Percentiles rank a stretch among this genome's conserved stretches.
Evolutionary conservation across 2,113 vertebrate genomes (phyloP).

Genomic region (Steatornis caripensis): DNA sequence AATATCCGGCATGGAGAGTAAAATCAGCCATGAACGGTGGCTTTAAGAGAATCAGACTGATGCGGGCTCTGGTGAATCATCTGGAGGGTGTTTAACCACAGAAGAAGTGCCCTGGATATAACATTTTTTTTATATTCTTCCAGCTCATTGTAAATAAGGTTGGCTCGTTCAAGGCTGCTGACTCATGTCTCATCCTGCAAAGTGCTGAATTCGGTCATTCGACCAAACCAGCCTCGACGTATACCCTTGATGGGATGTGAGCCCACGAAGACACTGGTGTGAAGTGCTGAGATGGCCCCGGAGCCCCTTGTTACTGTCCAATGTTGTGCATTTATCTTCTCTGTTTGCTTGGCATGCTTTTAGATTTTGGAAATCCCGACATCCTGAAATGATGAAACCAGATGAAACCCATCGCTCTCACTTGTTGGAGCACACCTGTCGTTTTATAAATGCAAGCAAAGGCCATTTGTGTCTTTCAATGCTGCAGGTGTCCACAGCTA

Average conservation of each 20-base stretch:
- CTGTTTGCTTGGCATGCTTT: neutral
- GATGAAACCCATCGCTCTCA: neutral
- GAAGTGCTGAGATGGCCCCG: neutral
- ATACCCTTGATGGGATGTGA: neutral
- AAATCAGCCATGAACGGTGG: neutral
- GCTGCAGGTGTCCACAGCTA: neutral
- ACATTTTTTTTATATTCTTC: neutral
- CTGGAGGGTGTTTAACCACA: neutral
- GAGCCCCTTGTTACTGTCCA: neutral
- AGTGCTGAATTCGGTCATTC: neutral
- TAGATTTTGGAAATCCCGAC: neutral
- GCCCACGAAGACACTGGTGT: neutral
- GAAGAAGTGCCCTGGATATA: neutral
- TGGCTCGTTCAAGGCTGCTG: neutral
- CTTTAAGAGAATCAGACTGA: neutral
- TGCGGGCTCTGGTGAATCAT: neutral
- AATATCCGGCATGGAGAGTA: neutral
- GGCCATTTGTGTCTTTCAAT: neutral
- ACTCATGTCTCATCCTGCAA: neutral
- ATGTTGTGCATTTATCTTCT: neutral
- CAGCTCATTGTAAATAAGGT: neutral
- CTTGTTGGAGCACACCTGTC: neutral
- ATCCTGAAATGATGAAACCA: neutral
- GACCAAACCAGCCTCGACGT: fast-evolving
- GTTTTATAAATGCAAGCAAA: neutral